phyloP scores from a whole-genome alignment of 2,797 vertebrate species.

The Poliocrania exsul region DNA sequence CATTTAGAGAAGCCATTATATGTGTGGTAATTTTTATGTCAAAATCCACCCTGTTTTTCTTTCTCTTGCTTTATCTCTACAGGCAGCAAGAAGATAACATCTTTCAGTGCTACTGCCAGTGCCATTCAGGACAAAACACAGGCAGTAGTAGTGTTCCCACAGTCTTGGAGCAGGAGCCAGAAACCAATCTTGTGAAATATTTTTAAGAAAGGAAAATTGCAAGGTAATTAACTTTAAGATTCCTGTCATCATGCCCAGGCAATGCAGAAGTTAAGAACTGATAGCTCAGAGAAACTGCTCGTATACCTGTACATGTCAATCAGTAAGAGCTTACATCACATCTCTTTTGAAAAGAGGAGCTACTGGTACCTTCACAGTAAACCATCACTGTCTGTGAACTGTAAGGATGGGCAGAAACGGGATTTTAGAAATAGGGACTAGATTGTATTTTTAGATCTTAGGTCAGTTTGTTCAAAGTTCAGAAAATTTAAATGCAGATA shows the following conservation, averaged over 20 bases:
- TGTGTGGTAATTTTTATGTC: neutral
- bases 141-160: neutral
- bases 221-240: neutral
- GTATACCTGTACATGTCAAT: neutral
- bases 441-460: conserved; percentile 36
- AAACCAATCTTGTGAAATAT: neutral
- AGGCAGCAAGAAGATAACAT: neutral
- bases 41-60: neutral
- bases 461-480: conserved; percentile 25
- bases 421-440: neutral
- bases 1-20: neutral
- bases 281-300: neutral
- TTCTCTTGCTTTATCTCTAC: neutral
- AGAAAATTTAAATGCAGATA: conserved; percentile 6
- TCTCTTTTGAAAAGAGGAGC: neutral
- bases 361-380: neutral
- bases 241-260: neutral
- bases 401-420: neutral
- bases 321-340: neutral
- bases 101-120: neutral
- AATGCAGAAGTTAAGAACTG: neutral
- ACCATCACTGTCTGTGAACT: neutral
- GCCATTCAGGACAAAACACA: neutral
- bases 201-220: neutral
- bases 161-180: neutral